A percentile compares a stretch with the other conserved stretches of the same genome.
phyloP scores from a whole-genome alignment of 2,888 invertebrate species.

The Sphinx pinastri region DNA sequence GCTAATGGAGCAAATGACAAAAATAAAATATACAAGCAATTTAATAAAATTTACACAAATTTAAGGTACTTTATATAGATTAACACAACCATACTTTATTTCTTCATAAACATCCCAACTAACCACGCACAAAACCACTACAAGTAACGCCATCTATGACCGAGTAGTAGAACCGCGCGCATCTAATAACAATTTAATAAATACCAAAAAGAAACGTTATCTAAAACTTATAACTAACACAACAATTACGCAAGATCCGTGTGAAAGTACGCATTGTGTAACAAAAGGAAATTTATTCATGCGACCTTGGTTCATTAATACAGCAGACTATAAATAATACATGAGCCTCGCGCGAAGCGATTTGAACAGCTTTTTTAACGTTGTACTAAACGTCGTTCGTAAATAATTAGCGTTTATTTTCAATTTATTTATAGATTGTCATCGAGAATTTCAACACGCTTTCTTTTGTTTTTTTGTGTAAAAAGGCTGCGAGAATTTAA shows the following conservation, averaged over 20 bases:
- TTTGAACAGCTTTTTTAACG: constrained; percentile 57
- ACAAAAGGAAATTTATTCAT: constrained; percentile 72
- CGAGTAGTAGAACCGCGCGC: constrained; percentile 65
- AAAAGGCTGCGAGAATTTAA: neutral
- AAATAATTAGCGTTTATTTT: constrained; percentile 16
- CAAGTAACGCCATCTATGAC: constrained; percentile 66
- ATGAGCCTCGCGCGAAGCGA: constrained; percentile 50
- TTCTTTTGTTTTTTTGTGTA: neutral
- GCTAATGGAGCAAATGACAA: too few species aligned
- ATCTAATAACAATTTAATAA: constrained; percentile 6
- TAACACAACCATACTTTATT: neutral
- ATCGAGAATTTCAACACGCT: neutral
- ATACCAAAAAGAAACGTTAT: constrained; percentile 29
- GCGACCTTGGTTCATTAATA: constrained; percentile 81
- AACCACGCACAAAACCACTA: constrained; percentile 30
- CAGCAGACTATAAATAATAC: constrained; percentile 68
- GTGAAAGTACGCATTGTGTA: constrained; percentile 52
- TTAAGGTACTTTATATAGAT: too few species aligned
- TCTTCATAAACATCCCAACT: neutral
- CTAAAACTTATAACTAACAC: constrained; percentile 37
- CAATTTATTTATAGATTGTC: neutral
- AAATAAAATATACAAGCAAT: too few species aligned
- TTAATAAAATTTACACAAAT: too few species aligned
- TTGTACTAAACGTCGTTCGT: constrained; percentile 30
- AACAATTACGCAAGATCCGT: constrained; percentile 46